Base-by-base conservation (phyloP, 1,140 invertebrate genomes). In the Heliconius congener region DNA sequence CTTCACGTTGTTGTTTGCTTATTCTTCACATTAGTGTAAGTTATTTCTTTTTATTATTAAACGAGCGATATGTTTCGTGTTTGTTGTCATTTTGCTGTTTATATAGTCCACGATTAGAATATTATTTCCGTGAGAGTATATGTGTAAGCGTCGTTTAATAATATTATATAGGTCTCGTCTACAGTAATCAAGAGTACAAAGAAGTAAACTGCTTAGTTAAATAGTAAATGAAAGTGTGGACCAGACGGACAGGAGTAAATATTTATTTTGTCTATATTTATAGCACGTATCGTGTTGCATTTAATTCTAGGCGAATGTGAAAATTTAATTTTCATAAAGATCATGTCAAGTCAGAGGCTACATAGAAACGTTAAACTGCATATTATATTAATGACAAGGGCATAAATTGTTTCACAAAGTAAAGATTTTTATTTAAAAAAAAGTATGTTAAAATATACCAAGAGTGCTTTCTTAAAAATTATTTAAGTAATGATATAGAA, bases 221-320 rank as follows among this genome's bases (percentile, higher is more conserved):
- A 89, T 85, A 86, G 84, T 92, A 90, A 90, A 85, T 87, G 85
- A 89, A 88, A 87, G 84, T 84, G 92, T 88, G 92, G 92, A 92
- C 92, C 92, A 92, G 85, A 87, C 87, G 84, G 84, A 88, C 88
- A 79, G 85, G 85, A 88, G 86, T 89, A 88, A 85, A 92, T 93
- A 91, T 90, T 91, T 94, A 93, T 92, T 92, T 89, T 91, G 85
- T 88, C 88, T 88, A 90, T 93, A 90, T 92, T 93, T 90, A 86
- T 90, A 90, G 86, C 85, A 85, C 85, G 84, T 88, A 85, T 88
- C 82, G 77, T 88, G 86, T 86, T 91, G 91, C 91, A 92, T 92
- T 92, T 92, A 91, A 89, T 83, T 86, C 77, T 88, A 90, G 88
- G 84, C 83, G 80, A 87, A 84, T 86, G 78, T 89, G 90, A 88